These are phyloP conservation scores for Ostrea denselamellosa DNA, from an alignment of 1,140 invertebrate genomes.

Conservation along the genomic window DNA sequence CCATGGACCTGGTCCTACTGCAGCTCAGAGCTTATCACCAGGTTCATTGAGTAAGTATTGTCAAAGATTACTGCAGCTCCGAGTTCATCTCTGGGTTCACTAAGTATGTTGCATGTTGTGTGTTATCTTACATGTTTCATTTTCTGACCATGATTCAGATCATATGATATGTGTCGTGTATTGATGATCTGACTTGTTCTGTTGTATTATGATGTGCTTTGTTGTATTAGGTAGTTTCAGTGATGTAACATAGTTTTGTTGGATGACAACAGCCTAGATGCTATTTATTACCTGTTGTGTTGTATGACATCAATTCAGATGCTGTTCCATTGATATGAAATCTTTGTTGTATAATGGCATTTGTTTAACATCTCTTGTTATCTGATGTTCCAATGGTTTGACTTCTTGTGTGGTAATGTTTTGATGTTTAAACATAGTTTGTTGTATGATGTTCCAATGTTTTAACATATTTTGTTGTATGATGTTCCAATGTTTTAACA, in stretches of 20 bases:
- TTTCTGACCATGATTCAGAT: neutral
- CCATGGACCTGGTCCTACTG: slow-evolving; percentile 93
- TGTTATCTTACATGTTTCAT: neutral
- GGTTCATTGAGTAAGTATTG: slow-evolving; percentile 90
- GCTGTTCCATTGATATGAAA: neutral
- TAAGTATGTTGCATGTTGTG: slow-evolving; percentile 83
- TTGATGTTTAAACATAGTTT: neutral
- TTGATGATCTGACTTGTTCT: neutral
- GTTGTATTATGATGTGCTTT: slow-evolving; percentile 22
- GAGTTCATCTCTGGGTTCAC: slow-evolving; percentile 91
- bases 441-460: neutral
- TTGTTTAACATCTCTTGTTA: no score
- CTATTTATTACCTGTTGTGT: neutral
- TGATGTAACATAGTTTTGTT: neutral
- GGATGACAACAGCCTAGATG: neutral
- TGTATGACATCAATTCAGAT: neutral
- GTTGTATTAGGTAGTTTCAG: neutral
- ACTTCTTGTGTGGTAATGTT: no score
- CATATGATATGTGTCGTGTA: neutral
- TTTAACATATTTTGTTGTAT: slow-evolving; percentile 21
- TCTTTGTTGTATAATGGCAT: slow-evolving; percentile 8
- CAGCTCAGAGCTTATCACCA: slow-evolving; percentile 90
- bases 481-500: slow-evolving; percentile 36
- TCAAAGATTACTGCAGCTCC: slow-evolving; percentile 70
- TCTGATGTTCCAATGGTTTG: no score